Conservation (phyloP, 2,113 vertebrate species). For the Dinomys branickii region DNA sequence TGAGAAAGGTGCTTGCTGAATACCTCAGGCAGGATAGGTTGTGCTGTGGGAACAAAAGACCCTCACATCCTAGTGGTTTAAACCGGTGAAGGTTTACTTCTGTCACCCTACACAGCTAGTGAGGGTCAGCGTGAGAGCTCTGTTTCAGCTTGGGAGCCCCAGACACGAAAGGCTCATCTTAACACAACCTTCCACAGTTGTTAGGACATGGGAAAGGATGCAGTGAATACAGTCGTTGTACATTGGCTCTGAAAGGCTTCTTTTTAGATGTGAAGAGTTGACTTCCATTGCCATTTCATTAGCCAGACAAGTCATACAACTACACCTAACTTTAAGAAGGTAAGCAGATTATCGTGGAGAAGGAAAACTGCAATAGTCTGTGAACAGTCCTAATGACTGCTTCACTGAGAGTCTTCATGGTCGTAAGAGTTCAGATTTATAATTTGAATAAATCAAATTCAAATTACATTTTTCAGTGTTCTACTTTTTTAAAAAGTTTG, state of each 20-base stretch:
- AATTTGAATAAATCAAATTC: slow-evolving; percentile 10
- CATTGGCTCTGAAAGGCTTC: not conserved
- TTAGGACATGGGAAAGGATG: not conserved
- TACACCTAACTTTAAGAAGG: not conserved
- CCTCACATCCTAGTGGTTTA: not conserved
- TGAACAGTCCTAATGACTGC: not conserved
- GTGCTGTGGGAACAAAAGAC: slow-evolving; percentile 7
- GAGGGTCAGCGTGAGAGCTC: not conserved
- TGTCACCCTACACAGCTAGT: not conserved
- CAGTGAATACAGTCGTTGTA: not conserved
- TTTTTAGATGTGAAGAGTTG: not conserved
- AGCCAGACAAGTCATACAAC: not conserved
- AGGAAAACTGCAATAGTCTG: not conserved
- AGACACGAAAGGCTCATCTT: not conserved
- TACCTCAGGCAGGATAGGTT: not conserved
- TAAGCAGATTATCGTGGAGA: not conserved
- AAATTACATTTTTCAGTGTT: slow-evolving; percentile 40
- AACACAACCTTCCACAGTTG: not conserved
- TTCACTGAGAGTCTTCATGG: not conserved
- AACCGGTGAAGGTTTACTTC: slow-evolving; percentile 42
- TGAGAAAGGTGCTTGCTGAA: slow-evolving; percentile 40
- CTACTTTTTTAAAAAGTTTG: slow-evolving; percentile 31
- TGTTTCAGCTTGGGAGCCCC: not conserved
- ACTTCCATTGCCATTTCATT: slow-evolving; percentile 22
- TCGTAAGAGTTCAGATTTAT: not conserved